Base-by-base conservation (phyloP, 64 coral and sea anemone genomes). In the Actinia tenebrosa region DNA sequence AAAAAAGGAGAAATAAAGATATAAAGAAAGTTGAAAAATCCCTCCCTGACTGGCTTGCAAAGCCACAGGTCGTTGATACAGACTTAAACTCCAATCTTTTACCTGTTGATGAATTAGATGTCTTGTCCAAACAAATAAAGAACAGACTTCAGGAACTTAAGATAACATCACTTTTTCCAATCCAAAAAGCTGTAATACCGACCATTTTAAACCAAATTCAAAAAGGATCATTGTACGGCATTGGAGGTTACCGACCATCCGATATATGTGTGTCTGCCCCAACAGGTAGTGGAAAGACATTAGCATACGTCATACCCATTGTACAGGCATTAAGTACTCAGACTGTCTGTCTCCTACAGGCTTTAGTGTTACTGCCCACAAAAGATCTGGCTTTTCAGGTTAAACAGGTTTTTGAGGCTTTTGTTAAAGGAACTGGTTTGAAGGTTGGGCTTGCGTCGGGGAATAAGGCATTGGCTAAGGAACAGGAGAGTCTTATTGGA, bases 221-320 rank as follows among this genome's bases (percentile, higher is more conserved):
- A 16, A 86, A 22, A 61, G 46, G 86, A 56, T 88, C 84, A 55
- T 55, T 84, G 16, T 89, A 77, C 90, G 90, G 97, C 13, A 52
- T 60, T 9, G 78, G 91, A 60, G 93, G 97, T 43, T 95, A 90
- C 71, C 58, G 88, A 14, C 97, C 97, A 11, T 59, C 80, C 47
- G 97, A 99, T 82, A 88, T 99, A 22, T 99, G 97, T 93, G 93
- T 98, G 7, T 99, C 90, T 23, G 97, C 97, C n/a, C 97, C 97
- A 13, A 99, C 97, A 68, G 97, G 97, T 87, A 99, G 97, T 87
- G 97, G 97, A 9, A 99, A 99, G 86, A 99, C 97, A 53, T 89
- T 99, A 60, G 79, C 97, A 9, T 99, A 99, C 89, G 93, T 88
- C 44, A 42, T 99, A 64, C 97, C 97, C 27, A 80, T 95, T 45